phyloP scores from a whole-genome alignment of 2,888 invertebrate genomes.

The Pseudococcus viburni region DNA sequence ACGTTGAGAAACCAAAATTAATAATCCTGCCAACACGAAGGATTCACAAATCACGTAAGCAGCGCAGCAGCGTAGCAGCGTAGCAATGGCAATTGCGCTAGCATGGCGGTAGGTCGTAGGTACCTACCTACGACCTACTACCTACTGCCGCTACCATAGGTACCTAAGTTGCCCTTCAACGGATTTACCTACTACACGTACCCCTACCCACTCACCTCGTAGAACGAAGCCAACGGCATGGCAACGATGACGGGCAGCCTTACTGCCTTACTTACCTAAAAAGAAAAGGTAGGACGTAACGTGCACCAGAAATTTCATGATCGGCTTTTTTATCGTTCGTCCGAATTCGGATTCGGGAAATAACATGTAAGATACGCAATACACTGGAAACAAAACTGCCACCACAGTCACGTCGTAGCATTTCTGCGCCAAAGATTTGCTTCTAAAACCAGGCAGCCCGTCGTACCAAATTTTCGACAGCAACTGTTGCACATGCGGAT shows the following conservation, averaged over 20 bases:
- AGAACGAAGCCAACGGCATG: too few species aligned
- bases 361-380: slow-evolving; percentile 87
- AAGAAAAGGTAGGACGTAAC: slow-evolving; percentile 95
- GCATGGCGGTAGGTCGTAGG: too few species aligned
- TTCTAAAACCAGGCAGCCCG: slow-evolving; percentile 92
- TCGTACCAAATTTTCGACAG: slow-evolving; percentile 95
- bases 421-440: slow-evolving; percentile 83
- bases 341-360: slow-evolving; percentile 87
- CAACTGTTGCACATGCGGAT: slow-evolving; percentile 94
- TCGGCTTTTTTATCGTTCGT: slow-evolving; percentile 90
- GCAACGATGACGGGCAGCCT: too few species aligned
- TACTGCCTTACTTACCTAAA: slow-evolving; percentile 81
- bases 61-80: not conserved
- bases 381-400: slow-evolving; percentile 88
- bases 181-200: too few species aligned
- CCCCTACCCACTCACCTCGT: too few species aligned
- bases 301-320: slow-evolving; percentile 96
- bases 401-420: slow-evolving; percentile 82
- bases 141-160: too few species aligned
- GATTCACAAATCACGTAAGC: not conserved
- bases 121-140: too few species aligned
- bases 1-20: slow-evolving; percentile 93
- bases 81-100: too few species aligned
- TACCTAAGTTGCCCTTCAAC: too few species aligned
- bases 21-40: slow-evolving; percentile 78